phyloP scores from a whole-genome alignment of 1,140 invertebrate genomes.

The Caerostris darwini region DNA sequence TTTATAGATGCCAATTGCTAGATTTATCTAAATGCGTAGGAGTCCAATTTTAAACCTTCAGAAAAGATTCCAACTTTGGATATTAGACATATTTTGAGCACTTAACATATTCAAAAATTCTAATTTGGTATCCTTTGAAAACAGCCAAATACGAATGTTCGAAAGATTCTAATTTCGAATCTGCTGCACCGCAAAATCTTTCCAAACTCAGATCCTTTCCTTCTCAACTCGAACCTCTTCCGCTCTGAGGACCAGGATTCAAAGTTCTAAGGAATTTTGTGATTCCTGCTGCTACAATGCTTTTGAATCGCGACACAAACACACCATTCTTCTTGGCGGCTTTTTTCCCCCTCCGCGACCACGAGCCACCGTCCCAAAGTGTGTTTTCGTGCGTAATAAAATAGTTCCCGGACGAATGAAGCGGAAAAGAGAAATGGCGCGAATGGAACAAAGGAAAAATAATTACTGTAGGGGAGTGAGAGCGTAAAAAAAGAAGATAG shows the following conservation, averaged over 20 bases:
- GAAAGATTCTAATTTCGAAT: background rate
- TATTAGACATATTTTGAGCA: too few relatives aligned
- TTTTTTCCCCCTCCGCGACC: background rate
- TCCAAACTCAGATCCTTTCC: too few relatives aligned
- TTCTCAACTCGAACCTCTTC: background rate
- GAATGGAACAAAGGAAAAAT: background rate
- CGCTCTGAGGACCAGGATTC: background rate
- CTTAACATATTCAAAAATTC: too few relatives aligned
- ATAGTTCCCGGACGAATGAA: conserved; percentile 11
- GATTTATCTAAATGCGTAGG: too few relatives aligned
- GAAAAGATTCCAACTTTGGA: too few relatives aligned
- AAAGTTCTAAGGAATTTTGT: conserved; percentile 8
- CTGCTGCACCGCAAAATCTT: background rate
- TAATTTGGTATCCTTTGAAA: too few relatives aligned
- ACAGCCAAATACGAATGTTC: background rate
- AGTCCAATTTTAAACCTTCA: too few relatives aligned
- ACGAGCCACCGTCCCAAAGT: background rate
- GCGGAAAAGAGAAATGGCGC: background rate
- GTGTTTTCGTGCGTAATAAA: conserved; percentile 32
- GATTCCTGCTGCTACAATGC: background rate
- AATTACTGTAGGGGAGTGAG: background rate
- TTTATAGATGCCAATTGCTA: too few relatives aligned
- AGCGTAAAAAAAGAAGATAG: background rate
- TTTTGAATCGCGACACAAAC: conserved; percentile 26
- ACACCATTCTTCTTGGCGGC: background rate